phyloP scores from a whole-genome alignment of 2,888 invertebrate genomes.

The Drosophila nigritarsus region DNA sequence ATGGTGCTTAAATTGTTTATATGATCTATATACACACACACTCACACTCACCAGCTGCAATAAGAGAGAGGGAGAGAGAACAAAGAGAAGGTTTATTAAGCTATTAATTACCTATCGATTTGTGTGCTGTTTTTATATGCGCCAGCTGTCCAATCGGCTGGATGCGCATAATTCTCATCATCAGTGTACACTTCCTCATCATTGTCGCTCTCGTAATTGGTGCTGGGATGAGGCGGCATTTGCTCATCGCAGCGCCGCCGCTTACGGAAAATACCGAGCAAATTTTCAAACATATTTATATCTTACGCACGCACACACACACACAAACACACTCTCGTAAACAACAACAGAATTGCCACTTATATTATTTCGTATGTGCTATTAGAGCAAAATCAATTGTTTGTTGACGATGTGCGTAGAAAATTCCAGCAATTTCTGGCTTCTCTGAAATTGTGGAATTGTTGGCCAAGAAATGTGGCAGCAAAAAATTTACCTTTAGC shows the following conservation, averaged over 20 bases:
- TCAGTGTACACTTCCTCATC: constrained; percentile 33
- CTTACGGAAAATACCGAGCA: constrained; percentile 81
- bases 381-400: constrained; percentile 6
- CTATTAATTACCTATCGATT: constrained; percentile 75
- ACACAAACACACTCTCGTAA: constrained; percentile 18
- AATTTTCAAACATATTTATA: constrained; percentile 77
- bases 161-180: constrained; percentile 33
- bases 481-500: constrained; percentile 45
- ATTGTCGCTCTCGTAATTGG: constrained; percentile 22
- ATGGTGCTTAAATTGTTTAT: constrained; percentile 46
- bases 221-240: constrained; percentile 7
- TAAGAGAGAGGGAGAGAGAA: constrained; percentile 64
- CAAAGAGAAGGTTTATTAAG: constrained; percentile 56
- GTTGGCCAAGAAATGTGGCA: constrained; percentile 9
- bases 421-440: constrained; percentile 49
- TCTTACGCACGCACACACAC: constrained; percentile 23
- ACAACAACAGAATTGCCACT: constrained; percentile 30
- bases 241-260: constrained; percentile 79
- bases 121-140: constrained; percentile 43
- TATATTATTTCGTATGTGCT: constrained; percentile 3
- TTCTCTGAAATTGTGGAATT: constrained; percentile 24
- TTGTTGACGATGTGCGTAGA: constrained; percentile 31
- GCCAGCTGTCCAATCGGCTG: constrained; percentile 37
- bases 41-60: constrained; percentile 64
- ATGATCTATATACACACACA: constrained; percentile 39